Conservation (phyloP, 2,888 invertebrate species). For the Nemotelus pantherinus region DNA sequence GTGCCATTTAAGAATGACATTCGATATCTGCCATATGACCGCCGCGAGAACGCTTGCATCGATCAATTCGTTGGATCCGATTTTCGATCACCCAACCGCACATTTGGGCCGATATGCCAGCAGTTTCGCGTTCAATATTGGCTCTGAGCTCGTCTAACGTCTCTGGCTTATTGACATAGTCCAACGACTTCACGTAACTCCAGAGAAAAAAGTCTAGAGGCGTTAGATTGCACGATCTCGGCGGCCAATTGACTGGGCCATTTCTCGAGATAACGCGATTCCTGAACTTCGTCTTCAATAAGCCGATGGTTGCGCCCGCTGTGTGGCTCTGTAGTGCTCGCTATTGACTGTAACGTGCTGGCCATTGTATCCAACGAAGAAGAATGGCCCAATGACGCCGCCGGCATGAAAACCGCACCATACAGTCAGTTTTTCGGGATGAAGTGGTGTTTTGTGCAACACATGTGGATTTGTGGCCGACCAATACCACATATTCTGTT, state of each 20-base stretch:
- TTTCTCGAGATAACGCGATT: too few relatives aligned
- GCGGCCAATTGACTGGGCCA: too few relatives aligned
- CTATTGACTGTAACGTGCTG: neutral
- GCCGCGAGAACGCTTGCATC: constrained; percentile 42
- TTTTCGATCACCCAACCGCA: constrained; percentile 48
- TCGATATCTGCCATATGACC: neutral
- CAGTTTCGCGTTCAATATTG: too few relatives aligned
- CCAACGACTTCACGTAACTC: too few relatives aligned
- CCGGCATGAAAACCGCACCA: constrained; percentile 26
- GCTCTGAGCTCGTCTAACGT: too few relatives aligned
- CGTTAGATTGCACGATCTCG: too few relatives aligned
- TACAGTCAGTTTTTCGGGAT: constrained; percentile 15
- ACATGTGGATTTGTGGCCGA: constrained; percentile 28
- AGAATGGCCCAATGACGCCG: neutral
- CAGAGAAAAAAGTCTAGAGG: too few relatives aligned
- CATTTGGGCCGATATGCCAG: constrained; percentile 41
- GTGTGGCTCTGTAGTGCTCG: too few relatives aligned
- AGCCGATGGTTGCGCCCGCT: too few relatives aligned
- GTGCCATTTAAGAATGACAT: constrained; percentile 19
- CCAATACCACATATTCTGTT: constrained; percentile 8
- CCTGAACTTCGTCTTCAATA: too few relatives aligned
- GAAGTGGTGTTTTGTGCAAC: constrained; percentile 13
- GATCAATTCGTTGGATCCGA: constrained; percentile 46
- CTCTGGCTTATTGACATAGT: too few relatives aligned
- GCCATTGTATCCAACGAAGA: neutral